Conservation (phyloP, 2,888 invertebrate genomes). For the Lasioglossum calceatum region DNA sequence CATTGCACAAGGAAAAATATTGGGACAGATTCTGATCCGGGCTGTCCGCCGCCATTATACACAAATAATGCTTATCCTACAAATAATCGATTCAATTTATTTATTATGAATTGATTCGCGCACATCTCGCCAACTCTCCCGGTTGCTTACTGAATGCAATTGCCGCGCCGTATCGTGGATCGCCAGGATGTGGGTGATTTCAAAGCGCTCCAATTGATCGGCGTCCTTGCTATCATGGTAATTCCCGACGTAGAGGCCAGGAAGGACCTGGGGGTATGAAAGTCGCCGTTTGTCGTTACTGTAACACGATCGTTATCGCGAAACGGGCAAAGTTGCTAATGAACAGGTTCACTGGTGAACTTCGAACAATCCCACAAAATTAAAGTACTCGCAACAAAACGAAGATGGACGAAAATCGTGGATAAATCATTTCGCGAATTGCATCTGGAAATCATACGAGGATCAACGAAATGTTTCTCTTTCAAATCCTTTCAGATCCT, state of each 20-base stretch:
- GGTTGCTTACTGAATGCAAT: slow-evolving; percentile 90
- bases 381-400: background rate
- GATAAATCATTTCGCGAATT: background rate
- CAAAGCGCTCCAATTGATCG: slow-evolving; percentile 93
- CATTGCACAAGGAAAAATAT: slow-evolving; percentile 97
- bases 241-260: slow-evolving; percentile 97
- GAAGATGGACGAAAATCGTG: background rate
- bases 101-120: background rate
- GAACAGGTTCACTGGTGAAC: background rate
- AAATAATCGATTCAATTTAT: slow-evolving; percentile 63
- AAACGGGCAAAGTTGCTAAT: background rate
- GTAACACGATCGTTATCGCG: background rate
- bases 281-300: background rate
- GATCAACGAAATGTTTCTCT: too few species aligned
- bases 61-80: slow-evolving; percentile 97
- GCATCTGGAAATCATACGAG: too few species aligned
- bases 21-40: slow-evolving; percentile 97
- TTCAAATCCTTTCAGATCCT: too few species aligned
- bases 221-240: slow-evolving; percentile 98
- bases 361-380: background rate
- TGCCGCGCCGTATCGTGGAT: slow-evolving; percentile 97
- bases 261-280: slow-evolving; percentile 90
- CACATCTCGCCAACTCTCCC: background rate
- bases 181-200: slow-evolving; percentile 97
- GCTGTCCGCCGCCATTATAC: slow-evolving; percentile 97